Evolutionary conservation across 2,113 vertebrate species (phyloP).

Genomic region (Myodes glareolus): DNA sequence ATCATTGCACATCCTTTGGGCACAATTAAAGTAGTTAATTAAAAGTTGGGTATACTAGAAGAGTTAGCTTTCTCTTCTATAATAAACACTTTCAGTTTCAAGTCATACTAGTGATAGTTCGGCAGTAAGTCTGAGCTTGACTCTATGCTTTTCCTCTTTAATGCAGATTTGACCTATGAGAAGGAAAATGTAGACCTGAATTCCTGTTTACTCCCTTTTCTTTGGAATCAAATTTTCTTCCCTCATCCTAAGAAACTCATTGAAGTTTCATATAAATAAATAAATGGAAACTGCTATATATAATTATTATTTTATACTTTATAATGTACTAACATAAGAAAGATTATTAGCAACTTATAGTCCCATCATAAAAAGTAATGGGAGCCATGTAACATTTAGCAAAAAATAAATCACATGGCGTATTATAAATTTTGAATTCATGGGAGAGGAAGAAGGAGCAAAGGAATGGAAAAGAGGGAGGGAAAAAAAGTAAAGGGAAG

Average conservation of each 20-base stretch:
- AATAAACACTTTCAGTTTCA: conserved; percentile 25
- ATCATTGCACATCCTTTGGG: conserved; percentile 25
- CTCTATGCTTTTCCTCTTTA: neutral
- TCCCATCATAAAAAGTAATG: neutral
- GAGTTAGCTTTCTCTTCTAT: conserved; percentile 33
- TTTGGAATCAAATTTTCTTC: neutral
- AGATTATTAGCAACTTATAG: neutral
- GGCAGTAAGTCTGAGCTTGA: neutral
- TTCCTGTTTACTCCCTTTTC: neutral
- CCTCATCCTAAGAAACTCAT: neutral
- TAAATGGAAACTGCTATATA: neutral
- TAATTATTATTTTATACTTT: conserved; percentile 33
- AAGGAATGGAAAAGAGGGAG: too few species aligned
- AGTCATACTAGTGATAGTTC: neutral
- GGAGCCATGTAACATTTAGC: neutral
- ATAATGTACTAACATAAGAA: neutral
- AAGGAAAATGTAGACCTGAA: neutral
- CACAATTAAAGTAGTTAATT: conserved; percentile 62
- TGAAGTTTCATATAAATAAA: conserved; percentile 4
- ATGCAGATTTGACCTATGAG: neutral
- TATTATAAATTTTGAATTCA: neutral
- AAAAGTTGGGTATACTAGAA: conserved; percentile 38
- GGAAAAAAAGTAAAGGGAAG: neutral
- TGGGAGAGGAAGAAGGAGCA: neutral
- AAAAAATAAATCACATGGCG: neutral